Percentiles rank a stretch among this genome's conserved stretches.
These are phyloP conservation scores for Pristis pectinata DNA, from an alignment of 2,797 vertebrate species.

Conservation along the genomic window DNA sequence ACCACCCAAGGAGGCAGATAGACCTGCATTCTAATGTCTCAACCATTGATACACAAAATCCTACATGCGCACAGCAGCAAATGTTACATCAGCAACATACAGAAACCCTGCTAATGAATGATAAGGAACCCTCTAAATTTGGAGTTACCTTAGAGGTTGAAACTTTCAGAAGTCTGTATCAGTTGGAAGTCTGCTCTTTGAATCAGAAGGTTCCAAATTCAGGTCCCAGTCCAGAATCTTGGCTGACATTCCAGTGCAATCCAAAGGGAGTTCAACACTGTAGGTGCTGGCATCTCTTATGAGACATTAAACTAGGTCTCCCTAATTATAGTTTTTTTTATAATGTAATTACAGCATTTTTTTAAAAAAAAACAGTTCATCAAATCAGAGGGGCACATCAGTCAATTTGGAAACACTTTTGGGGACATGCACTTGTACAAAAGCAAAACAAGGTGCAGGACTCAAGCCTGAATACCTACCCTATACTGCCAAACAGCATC, in stretches of 20 bases:
- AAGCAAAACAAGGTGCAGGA: neutral
- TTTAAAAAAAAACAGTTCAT: no score
- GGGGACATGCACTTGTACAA: neutral
- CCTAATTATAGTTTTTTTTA: no score
- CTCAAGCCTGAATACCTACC: neutral
- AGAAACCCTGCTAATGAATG: neutral
- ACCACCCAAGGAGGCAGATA: neutral
- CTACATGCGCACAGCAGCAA: neutral
- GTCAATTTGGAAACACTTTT: neutral
- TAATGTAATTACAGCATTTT: no score
- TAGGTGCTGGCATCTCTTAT: no score
- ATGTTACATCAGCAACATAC: neutral
- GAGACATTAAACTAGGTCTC: no score
- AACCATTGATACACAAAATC: neutral
- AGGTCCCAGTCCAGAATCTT: no score
- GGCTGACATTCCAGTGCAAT: no score
- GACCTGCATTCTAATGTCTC: neutral
- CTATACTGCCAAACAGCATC: neutral
- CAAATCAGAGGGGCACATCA: neutral
- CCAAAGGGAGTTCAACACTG: no score
- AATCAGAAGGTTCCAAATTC: no score
- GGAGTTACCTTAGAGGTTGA: neutral
- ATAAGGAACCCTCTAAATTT: neutral
- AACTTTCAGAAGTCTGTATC: neutral
- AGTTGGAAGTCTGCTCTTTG: neutral